Percentiles rank a stretch among this genome's conserved stretches.
Evolutionary conservation across 2,888 invertebrate species (phyloP).

Genomic region (Maniola hyperantus): DNA sequence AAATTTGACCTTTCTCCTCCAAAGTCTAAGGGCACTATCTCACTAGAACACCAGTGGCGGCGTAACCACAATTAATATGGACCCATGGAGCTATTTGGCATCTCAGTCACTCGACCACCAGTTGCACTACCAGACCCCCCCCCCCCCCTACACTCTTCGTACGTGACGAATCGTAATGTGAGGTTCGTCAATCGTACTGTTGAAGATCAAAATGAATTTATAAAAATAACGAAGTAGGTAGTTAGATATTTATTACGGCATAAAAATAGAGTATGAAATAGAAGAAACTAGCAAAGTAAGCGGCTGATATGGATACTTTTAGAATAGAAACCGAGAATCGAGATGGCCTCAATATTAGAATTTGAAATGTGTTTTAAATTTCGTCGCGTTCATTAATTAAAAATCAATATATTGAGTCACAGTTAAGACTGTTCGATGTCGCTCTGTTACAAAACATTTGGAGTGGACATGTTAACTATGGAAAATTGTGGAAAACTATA

Average conservation of each 20-base stretch:
- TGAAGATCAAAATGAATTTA: no score
- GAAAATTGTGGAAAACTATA: slow-evolving; percentile 6
- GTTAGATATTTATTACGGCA: no score
- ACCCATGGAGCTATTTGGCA: no score
- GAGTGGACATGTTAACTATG: background rate
- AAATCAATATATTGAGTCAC: slow-evolving; percentile 41
- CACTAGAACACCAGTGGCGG: no score
- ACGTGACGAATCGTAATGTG: no score
- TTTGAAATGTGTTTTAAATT: slow-evolving; percentile 37
- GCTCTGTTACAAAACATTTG: slow-evolving; percentile 25
- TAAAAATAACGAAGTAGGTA: no score
- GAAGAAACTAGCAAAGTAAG: background rate
- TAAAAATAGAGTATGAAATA: background rate
- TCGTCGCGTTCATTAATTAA: slow-evolving; percentile 37
- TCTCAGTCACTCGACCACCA: no score
- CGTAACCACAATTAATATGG: no score
- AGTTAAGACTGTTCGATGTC: slow-evolving; percentile 13
- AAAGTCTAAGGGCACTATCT: no score
- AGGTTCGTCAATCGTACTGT: no score
- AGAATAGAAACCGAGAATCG: slow-evolving; percentile 31
- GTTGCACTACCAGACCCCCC: no score
- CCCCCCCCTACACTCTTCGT: no score
- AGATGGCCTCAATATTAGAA: slow-evolving; percentile 37
- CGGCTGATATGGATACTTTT: slow-evolving; percentile 7
- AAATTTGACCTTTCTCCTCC: background rate